phyloP scores from a whole-genome alignment of 1,140 invertebrate genomes.

The Drosophila mayri region DNA sequence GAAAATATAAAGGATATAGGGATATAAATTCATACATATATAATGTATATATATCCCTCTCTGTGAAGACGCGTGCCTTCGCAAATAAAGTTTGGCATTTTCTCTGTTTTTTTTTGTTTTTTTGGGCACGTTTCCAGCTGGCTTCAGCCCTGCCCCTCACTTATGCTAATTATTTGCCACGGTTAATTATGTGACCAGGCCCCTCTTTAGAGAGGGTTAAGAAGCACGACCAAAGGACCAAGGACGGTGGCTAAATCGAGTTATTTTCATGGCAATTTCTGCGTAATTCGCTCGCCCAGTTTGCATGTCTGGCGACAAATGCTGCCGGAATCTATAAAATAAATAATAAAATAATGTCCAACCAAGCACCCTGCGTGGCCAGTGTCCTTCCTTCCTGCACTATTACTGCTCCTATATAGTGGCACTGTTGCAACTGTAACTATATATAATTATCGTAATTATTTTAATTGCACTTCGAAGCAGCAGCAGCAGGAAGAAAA shows the following conservation, averaged over 20 bases:
- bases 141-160: slow-evolving; percentile 35
- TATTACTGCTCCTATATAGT: neutral
- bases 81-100: slow-evolving; percentile 15
- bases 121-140: slow-evolving; percentile 48
- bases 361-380: slow-evolving; percentile 15
- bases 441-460: slow-evolving; percentile 62
- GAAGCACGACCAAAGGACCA: slow-evolving; percentile 6
- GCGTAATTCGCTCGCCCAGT: slow-evolving; percentile 39
- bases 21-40: neutral
- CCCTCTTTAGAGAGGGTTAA: slow-evolving; percentile 36
- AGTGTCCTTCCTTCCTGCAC: slow-evolving; percentile 23
- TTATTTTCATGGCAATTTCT: slow-evolving; percentile 49
- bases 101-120: slow-evolving; percentile 1
- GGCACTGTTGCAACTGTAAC: slow-evolving; percentile 28
- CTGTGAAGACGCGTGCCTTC: slow-evolving; percentile 17
- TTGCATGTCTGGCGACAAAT: slow-evolving; percentile 56
- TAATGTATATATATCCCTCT: neutral
- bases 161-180: slow-evolving; percentile 57
- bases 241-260: slow-evolving; percentile 25
- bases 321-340: slow-evolving; percentile 58
- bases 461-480: slow-evolving; percentile 52
- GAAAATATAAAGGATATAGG: neutral
- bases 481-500: neutral
- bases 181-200: slow-evolving; percentile 56
- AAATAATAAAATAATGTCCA: slow-evolving; percentile 55